A percentile compares a stretch with the other conserved stretches of the same genome.
These are phyloP conservation scores for Spongilla lacustris DNA, from an alignment of 37 sponge, comb jelly and placozoan species.

Conservation along the genomic window DNA sequence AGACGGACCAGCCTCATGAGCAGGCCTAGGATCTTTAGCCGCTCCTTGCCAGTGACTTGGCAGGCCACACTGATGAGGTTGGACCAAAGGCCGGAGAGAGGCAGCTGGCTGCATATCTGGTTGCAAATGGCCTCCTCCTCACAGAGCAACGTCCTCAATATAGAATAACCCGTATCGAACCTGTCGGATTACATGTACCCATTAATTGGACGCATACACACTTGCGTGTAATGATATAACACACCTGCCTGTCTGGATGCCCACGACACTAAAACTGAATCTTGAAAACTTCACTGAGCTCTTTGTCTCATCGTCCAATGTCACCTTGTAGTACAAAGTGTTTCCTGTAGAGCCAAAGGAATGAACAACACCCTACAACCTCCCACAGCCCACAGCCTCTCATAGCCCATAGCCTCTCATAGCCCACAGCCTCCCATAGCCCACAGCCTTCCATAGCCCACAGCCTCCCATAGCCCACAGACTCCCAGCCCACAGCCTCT, in stretches of 20 bases:
- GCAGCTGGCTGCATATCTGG: slow-evolving; percentile 10
- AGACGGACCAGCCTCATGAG: slow-evolving; percentile 15
- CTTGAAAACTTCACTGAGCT: slow-evolving; percentile 8
- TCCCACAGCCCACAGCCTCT: too few species aligned
- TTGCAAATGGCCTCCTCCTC: background rate
- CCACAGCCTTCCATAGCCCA: too few species aligned
- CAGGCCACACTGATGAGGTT: slow-evolving; percentile 70
- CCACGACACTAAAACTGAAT: slow-evolving; percentile 53
- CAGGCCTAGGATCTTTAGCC: slow-evolving; percentile 61
- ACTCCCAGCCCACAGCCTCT: too few species aligned
- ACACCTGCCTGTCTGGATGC: slow-evolving; percentile 73
- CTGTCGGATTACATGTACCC: slow-evolving; percentile 2
- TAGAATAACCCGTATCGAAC: slow-evolving; percentile 73
- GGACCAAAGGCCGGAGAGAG: slow-evolving; percentile 70
- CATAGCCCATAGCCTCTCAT: too few species aligned
- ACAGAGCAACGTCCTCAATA: slow-evolving; percentile 35
- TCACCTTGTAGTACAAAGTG: slow-evolving; percentile 60
- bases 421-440: too few species aligned
- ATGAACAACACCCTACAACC: background rate
- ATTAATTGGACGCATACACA: background rate
- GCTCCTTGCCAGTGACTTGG: slow-evolving; percentile 61
- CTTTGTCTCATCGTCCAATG: background rate
- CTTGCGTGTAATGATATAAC: background rate
- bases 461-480: too few species aligned
- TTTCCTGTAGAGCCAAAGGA: slow-evolving; percentile 27